Evolutionary conservation across 2,888 invertebrate species (phyloP).

Genomic region (Ectemnius lituratus): DNA sequence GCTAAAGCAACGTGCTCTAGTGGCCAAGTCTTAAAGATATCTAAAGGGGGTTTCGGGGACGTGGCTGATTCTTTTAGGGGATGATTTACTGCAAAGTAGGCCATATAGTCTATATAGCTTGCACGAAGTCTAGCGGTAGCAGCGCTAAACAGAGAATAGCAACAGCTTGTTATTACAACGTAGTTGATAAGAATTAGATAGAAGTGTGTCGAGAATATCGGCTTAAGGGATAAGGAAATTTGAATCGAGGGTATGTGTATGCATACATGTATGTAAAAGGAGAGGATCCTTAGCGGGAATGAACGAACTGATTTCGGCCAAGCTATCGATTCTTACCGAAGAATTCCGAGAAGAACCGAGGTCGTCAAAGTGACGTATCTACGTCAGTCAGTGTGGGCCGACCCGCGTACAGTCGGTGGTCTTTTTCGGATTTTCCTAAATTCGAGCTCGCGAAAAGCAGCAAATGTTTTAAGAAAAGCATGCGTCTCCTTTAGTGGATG

Average conservation of each 20-base stretch:
- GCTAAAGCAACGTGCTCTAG: conserved; percentile 18
- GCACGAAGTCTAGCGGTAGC: too few species aligned
- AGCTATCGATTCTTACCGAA: conserved; percentile 72
- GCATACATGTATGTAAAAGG: conserved; percentile 2
- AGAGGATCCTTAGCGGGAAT: conserved; percentile 52
- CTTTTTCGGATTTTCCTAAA: conserved; percentile 16
- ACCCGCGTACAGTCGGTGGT: conserved; percentile 51
- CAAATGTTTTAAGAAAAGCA: conserved; percentile 33
- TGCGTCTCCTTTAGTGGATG: conserved; percentile 44
- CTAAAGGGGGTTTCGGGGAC: not conserved
- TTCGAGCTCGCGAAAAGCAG: conserved; percentile 23
- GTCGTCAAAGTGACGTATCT: conserved; percentile 62
- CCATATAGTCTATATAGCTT: too few species aligned
- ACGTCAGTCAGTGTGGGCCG: conserved; percentile 61
- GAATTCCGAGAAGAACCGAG: conserved; percentile 63
- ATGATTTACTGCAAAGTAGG: not conserved
- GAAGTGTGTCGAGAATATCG: too few species aligned
- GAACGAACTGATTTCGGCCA: conserved; percentile 45
- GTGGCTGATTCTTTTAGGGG: not conserved
- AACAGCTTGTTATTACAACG: too few species aligned
- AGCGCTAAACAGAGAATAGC: too few species aligned
- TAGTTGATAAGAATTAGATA: too few species aligned
- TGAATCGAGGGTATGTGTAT: conserved; percentile 22
- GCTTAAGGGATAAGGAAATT: conserved; percentile 26
- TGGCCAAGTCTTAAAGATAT: not conserved